Evolutionary conservation across 2,888 invertebrate species (phyloP).

Genomic region (Drosophila macrospina): DNA sequence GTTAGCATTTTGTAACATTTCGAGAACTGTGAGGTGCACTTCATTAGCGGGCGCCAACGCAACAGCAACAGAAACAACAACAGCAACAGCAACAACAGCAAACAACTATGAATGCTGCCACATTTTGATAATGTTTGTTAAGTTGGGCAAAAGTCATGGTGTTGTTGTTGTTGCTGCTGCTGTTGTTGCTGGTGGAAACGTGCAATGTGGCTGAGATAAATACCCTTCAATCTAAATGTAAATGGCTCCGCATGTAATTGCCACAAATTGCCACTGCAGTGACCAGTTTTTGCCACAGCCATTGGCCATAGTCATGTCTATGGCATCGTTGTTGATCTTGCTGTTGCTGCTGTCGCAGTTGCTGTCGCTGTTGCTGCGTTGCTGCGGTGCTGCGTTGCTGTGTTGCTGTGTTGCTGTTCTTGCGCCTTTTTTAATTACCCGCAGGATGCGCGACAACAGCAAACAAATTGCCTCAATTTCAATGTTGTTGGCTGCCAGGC

Average conservation of each 20-base stretch:
- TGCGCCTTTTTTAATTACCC: conserved; percentile 82
- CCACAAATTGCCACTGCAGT: conserved; percentile 83
- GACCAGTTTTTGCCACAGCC: conserved; percentile 78
- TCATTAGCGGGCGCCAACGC: conserved; percentile 78
- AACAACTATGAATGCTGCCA: conserved; percentile 19
- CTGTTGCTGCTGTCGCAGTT: conserved; percentile 39
- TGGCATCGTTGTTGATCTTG: conserved; percentile 56
- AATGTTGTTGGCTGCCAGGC: conserved; percentile 76
- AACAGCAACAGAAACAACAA: conserved; percentile 20
- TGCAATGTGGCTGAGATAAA: conserved; percentile 74
- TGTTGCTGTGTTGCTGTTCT: conserved; percentile 67
- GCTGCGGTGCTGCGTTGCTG: conserved; percentile 34
- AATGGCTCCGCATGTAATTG: conserved; percentile 83
- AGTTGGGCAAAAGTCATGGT: conserved; percentile 35
- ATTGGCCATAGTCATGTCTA: conserved; percentile 73
- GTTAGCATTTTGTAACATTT: conserved; percentile 76
- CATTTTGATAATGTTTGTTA: conserved; percentile 59
- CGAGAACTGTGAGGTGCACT: conserved; percentile 57
- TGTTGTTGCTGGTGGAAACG: conserved; percentile 27
- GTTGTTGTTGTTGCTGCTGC: conserved; percentile 17
- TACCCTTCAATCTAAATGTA: conserved; percentile 83
- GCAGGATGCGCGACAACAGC: conserved; percentile 82
- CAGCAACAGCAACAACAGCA: neutral
- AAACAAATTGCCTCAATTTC: conserved; percentile 82
- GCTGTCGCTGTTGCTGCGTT: conserved; percentile 20